Evolutionary conservation across 92 coral and sea anemone genomes (phyloP).

Genomic region (Phenganax stokvisi): DNA sequence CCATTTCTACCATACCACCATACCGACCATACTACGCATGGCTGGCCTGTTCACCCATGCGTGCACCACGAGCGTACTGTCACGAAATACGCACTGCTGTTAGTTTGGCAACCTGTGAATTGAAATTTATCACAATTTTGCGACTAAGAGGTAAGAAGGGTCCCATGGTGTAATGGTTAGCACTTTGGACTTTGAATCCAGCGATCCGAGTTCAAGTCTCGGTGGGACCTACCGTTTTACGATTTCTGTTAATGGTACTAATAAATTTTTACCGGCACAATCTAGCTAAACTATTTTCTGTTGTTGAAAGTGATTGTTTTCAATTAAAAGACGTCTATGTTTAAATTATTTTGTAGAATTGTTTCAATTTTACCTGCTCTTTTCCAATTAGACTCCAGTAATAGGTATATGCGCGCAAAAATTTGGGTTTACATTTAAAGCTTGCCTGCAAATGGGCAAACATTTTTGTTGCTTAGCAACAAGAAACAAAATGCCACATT

Average conservation of each 20-base stretch:
- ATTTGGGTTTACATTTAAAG: background rate
- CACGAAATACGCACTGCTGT: too few species aligned
- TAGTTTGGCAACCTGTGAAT: too few species aligned
- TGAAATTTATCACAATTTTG: too few species aligned
- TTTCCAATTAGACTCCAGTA: background rate
- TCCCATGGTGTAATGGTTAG: slow-evolving; percentile 99
- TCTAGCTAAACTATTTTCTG: background rate
- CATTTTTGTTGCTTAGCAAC: slow-evolving; percentile 2
- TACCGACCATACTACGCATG: too few species aligned
- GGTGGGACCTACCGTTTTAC: slow-evolving; percentile 90
- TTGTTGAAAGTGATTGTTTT: too few species aligned
- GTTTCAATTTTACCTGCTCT: too few species aligned
- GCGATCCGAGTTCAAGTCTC: slow-evolving; percentile 99
- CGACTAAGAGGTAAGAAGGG: background rate
- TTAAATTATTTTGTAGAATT: too few species aligned
- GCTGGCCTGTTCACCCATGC: too few species aligned
- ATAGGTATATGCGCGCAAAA: background rate
- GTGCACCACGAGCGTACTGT: too few species aligned
- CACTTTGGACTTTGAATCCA: slow-evolving; percentile 99
- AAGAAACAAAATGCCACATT: background rate
- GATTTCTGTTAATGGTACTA: background rate
- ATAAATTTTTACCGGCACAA: background rate
- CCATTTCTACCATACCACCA: too few species aligned
- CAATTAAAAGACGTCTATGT: too few species aligned
- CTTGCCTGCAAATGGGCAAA: background rate